Base-by-base conservation (phyloP, 2,888 invertebrate species). In the Ennomos fuscantarius region DNA sequence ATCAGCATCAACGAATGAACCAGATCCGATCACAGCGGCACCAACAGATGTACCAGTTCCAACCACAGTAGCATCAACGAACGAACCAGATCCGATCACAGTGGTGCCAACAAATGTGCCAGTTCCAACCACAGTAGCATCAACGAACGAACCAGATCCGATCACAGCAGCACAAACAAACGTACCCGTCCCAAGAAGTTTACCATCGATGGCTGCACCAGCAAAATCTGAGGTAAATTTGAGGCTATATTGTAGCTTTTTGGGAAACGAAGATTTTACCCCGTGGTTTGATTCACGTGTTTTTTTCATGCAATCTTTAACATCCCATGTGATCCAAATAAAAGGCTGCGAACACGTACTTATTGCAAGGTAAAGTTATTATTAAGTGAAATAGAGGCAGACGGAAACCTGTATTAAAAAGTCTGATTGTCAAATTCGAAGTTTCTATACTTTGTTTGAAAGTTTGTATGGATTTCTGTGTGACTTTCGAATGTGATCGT, bases 11-110 rank as follows among this genome's bases (percentile, higher is more conserved):
- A 47, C 62, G 1, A 33, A 40, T 8, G 36, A 11, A 24, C 35
- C 43, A 12, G 11, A 47, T 13, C 24, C 24, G 0, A 24, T 6
- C 2, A 24, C 24, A 6, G 1, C 2, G 0, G 46, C 41, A 9
- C 34, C 35, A 24, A 56, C 65, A n/a, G 60, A 51, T 1, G 50
- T 57, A 9, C 42, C 55, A 13, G 37, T 40, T 42, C 11, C 57
- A 0, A 51, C 48, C 1, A 42, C 51, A 0, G 9, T 35, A 0
- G 42, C 9, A 11, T 9, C 46, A 24, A 51, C 33, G 1, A 47
- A 51, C 0, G 42, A 36, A 10, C 31, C 44, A 1, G 51, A 12
- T 1, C 9, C 15, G 34, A 47, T 41, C 0, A 40, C 40, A 5
- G 8, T 12, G 5, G 44, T 9, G 1, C 13, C 37, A 9, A 32